Evolutionary conservation across 2,113 vertebrate genomes (phyloP).

Genomic region (Andinoacara biseriatus): DNA sequence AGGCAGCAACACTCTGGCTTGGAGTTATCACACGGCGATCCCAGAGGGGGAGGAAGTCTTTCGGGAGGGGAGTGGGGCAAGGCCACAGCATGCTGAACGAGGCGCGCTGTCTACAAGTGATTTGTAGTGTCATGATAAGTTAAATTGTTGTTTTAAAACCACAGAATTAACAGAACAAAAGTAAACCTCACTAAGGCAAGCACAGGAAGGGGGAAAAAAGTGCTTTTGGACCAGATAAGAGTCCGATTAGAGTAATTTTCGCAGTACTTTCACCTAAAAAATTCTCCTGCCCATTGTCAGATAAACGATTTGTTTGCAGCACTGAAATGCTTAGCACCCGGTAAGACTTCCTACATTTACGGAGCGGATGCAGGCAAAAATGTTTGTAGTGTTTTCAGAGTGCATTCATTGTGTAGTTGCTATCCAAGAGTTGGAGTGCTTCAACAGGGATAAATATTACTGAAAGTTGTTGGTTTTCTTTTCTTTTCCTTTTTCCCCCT

Average conservation of each 20-base stretch:
- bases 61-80: background rate
- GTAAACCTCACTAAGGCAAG: constrained; percentile 56
- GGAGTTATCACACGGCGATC: constrained; percentile 29
- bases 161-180: constrained; percentile 28
- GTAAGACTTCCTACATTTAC: constrained; percentile 37
- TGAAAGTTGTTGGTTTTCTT: constrained; percentile 22
- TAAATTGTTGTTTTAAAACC: constrained; percentile 32
- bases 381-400: constrained; percentile 69
- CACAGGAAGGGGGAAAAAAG: constrained; percentile 70
- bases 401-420: constrained; percentile 66
- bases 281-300: constrained; percentile 30
- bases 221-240: constrained; percentile 69
- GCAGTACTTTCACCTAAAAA: constrained; percentile 57
- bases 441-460: constrained; percentile 53
- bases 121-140: constrained; percentile 48
- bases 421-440: constrained; percentile 65
- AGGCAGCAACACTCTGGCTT: constrained; percentile 69
- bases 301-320: constrained; percentile 35
- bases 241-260: constrained; percentile 41
- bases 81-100: constrained; percentile 21
- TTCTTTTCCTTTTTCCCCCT: background rate
- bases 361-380: constrained; percentile 48
- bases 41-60: constrained; percentile 14
- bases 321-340: constrained; percentile 38
- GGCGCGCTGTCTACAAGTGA: constrained; percentile 31